Evolutionary conservation across 2,888 invertebrate genomes (phyloP).

Genomic region (Trissoscelio sp.): DNA sequence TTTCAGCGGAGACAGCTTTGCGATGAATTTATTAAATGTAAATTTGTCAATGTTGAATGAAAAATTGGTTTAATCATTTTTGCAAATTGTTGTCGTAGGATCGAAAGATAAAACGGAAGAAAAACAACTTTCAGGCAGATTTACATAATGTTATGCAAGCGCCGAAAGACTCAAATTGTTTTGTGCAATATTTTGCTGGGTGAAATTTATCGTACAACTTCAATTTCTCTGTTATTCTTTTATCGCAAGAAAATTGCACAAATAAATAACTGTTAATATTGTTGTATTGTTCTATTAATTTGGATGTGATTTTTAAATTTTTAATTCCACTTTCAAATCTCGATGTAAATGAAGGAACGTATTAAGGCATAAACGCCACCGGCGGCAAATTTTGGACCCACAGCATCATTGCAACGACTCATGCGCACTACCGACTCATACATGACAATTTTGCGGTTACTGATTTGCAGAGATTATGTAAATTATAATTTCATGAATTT

Average conservation of each 20-base stretch:
- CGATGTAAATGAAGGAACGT: slow-evolving; percentile 36
- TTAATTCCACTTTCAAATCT: slow-evolving; percentile 13
- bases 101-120: slow-evolving; percentile 13
- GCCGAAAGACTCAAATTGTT: slow-evolving; percentile 35
- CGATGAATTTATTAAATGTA: slow-evolving; percentile 4
- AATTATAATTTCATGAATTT: slow-evolving; percentile 21
- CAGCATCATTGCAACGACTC: slow-evolving; percentile 14
- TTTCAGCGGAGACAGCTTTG: background rate
- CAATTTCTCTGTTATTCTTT: slow-evolving; percentile 18
- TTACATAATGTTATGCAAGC: slow-evolving; percentile 51
- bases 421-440: background rate
- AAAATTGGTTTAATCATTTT: slow-evolving; percentile 34
- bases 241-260: background rate
- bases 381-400: slow-evolving; percentile 29
- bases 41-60: slow-evolving; percentile 7
- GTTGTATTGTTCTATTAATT: slow-evolving; percentile 4
- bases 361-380: slow-evolving; percentile 19
- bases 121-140: slow-evolving; percentile 26
- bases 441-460: slow-evolving; percentile 32
- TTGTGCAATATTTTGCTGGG: slow-evolving; percentile 35
- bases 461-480: slow-evolving; percentile 36
- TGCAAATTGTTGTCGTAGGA: slow-evolving; percentile 26
- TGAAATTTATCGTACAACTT: background rate
- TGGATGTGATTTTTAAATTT: too few species aligned
- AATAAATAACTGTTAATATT: background rate